phyloP scores from a whole-genome alignment of 2,888 invertebrate species.

The Aphrophora alni region DNA sequence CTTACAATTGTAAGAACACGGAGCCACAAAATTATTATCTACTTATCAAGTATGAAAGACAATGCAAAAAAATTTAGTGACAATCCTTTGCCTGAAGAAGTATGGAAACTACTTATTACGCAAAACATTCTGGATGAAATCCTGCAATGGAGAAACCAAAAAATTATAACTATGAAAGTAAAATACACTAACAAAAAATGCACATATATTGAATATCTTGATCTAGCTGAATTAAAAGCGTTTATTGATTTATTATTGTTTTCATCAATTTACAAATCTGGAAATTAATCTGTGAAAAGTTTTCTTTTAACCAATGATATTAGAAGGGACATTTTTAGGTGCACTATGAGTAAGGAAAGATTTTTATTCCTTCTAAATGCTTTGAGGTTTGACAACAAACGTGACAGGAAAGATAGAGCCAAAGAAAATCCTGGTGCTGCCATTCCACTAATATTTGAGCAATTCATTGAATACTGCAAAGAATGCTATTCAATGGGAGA shows the following conservation, averaged over 20 bases:
- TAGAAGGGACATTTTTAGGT: constrained; percentile 14
- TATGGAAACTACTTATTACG: constrained; percentile 10
- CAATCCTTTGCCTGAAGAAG: background rate
- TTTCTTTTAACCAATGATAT: constrained; percentile 24
- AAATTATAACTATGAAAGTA: constrained; percentile 6
- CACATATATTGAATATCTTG: too few species aligned
- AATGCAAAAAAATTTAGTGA: background rate
- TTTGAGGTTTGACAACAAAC: constrained; percentile 21
- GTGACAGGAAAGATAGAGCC: background rate
- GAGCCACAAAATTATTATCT: background rate
- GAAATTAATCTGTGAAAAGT: background rate
- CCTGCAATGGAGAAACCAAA: constrained; percentile 12
- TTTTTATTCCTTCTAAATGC: constrained; percentile 6
- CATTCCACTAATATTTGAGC: background rate
- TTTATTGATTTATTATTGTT: constrained; percentile 24
- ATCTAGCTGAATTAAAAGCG: constrained; percentile 18
- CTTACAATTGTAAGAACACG: constrained; percentile 3
- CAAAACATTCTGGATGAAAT: constrained; percentile 22
- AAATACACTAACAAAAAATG: too few species aligned
- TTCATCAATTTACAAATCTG: constrained; percentile 17
- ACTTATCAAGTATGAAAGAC: background rate
- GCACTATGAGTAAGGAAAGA: constrained; percentile 24
- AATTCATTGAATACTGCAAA: constrained; percentile 21
- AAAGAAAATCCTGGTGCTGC: background rate
- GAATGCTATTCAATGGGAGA: background rate